Conservation (phyloP, 2,888 invertebrate species). For the Diplazon laetatorius region DNA sequence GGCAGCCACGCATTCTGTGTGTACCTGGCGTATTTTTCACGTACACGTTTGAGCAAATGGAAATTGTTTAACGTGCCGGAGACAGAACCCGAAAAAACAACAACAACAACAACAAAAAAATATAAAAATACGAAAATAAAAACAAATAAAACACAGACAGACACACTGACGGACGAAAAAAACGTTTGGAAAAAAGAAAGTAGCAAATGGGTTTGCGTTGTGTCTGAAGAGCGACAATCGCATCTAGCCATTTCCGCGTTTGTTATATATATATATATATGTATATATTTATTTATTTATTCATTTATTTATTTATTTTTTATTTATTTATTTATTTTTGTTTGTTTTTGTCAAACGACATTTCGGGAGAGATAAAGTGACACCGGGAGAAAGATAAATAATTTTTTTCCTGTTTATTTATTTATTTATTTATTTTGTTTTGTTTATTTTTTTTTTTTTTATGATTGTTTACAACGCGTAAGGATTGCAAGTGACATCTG, state of each 20-base stretch:
- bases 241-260: slow-evolving; percentile 18
- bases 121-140: no score
- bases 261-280: no score
- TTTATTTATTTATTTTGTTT: background rate
- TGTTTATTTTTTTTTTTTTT: slow-evolving; percentile 2
- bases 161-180: slow-evolving; percentile 5
- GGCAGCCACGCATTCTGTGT: slow-evolving; percentile 21
- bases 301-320: no score
- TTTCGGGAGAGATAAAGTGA: background rate
- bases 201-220: slow-evolving; percentile 2
- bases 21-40: slow-evolving; percentile 46
- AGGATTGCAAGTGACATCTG: background rate
- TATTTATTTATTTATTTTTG: no score
- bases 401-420: background rate
- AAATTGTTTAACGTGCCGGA: slow-evolving; percentile 44
- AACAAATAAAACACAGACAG: slow-evolving; percentile 18
- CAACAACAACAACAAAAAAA: background rate
- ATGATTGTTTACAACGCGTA: background rate
- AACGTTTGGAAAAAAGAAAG: slow-evolving; percentile 5
- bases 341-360: no score
- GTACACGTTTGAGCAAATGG: slow-evolving; percentile 37
- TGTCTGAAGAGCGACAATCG: slow-evolving; percentile 10
- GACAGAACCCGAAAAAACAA: no score
- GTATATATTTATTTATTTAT: no score
- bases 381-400: slow-evolving; percentile 2